phyloP scores from a whole-genome alignment of 92 coral and sea anemone species.

The Phenganax stokvisi region DNA sequence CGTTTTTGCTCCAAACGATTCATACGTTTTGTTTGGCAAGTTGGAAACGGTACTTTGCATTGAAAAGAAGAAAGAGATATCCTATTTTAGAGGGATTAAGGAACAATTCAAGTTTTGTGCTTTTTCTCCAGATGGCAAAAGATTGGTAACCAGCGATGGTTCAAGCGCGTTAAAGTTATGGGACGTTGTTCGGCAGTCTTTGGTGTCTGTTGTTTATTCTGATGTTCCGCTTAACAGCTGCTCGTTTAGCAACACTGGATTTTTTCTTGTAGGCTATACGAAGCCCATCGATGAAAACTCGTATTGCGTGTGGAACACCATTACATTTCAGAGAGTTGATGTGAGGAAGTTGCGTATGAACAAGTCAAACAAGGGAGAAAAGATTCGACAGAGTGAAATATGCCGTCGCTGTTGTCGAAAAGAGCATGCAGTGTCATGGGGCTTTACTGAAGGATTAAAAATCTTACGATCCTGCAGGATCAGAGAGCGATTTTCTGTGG shows the following conservation, averaged over 20 bases:
- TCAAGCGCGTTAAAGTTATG: neutral
- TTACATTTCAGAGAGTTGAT: neutral
- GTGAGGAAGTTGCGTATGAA: neutral
- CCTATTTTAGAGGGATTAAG: neutral
- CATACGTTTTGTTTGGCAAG: neutral
- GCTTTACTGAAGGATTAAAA: neutral
- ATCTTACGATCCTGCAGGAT: no score
- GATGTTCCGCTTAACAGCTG: neutral
- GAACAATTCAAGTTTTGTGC: neutral
- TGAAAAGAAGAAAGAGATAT: neutral
- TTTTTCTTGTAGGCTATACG: neutral
- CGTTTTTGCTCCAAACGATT: constrained; percentile 9
- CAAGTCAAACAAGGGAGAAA: neutral
- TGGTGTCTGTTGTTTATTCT: neutral
- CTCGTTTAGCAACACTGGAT: neutral
- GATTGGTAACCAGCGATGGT: constrained; percentile 4
- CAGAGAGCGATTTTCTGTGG: no score
- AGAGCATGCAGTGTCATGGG: neutral
- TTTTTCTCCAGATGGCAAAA: neutral
- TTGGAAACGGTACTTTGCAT: neutral
- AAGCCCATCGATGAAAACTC: neutral
- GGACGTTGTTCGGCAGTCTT: neutral
- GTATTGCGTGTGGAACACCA: constrained; percentile 10
- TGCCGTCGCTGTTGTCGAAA: neutral
- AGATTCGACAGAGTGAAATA: neutral